Evolutionary conservation across 2,113 vertebrate species (phyloP), one percentile per base, ranked within the genome.

Genomic region (Electrona antarctica): DNA sequence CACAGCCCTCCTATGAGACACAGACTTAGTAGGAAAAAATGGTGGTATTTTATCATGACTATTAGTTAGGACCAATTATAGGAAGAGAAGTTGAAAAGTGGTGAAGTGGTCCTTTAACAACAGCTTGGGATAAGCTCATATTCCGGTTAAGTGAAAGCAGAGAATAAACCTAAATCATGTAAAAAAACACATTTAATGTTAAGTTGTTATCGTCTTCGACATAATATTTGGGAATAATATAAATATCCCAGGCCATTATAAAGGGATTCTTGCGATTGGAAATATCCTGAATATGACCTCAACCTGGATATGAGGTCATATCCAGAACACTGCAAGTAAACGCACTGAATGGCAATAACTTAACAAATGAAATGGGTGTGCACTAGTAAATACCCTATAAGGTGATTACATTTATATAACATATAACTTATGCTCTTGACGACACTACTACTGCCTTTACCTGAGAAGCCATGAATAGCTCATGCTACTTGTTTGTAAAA

Each of bases 401-500:
- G 5, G 33, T 4, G 33, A 41, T 41, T 41, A 41, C 33, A 6
- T 41, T 4, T 41, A 41, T 3, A 41, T 41, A 41, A 41, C 33
- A 41, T 41, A 41, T 41, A n/a, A n/a, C n/a, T n/a, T 65, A 7
- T 54, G 7, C 56, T 63, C 70, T 69, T 7, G 10, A 74, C 80
- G 28, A 81, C 77, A 85, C 81, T 79, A 81, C 81, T 75, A 81
- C 81, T 75, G 77, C 69, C 72, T 56, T 3, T 14, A 79, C 81
- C 74, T 83, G 85, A 90, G 46, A 64, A 82, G 74, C 74, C 78
- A 78, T 49, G 15, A 59, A 14, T 33, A 51, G 15, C 9, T 73
- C 45, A 67, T 79, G 60, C 78, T 77, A 84, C 73, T 76, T 78
- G 51, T 54, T 54, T 54, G 51, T 55, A 41, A 10, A 29, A 7